phyloP scores from a whole-genome alignment of 1,140 invertebrate species.

The Hermetia illucens region DNA sequence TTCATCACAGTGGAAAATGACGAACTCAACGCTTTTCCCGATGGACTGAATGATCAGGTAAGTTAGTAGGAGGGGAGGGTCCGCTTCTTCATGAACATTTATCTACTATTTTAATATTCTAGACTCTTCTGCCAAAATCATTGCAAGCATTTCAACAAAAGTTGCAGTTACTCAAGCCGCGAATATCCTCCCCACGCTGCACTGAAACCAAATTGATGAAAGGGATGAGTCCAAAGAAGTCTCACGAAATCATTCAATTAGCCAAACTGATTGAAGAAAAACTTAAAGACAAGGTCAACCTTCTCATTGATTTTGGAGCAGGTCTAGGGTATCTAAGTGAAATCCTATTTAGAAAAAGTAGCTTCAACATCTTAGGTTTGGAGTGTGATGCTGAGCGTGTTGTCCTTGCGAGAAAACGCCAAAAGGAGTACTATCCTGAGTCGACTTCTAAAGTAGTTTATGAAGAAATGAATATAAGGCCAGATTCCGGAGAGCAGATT shows the following conservation, averaged over 20 bases:
- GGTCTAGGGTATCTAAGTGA: conserved; percentile 72
- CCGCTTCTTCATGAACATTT: background rate
- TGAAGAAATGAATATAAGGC: no score
- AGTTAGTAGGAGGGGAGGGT: background rate
- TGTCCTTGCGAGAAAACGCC: conserved; percentile 44
- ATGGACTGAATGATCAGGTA: background rate
- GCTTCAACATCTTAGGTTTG: conserved; percentile 54
- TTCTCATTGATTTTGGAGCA: conserved; percentile 68
- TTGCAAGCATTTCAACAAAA: conserved; percentile 3
- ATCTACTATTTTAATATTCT: no score
- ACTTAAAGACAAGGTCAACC: conserved; percentile 35
- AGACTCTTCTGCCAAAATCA: no score
- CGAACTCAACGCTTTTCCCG: conserved; percentile 22
- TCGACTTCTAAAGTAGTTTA: no score
- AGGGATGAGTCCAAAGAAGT: conserved; percentile 45
- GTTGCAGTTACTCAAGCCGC: no score
- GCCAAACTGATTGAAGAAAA: conserved; percentile 39
- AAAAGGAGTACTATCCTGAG: conserved; percentile 37
- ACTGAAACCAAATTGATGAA: conserved; percentile 18
- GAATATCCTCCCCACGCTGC: no score
- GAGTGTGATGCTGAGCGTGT: conserved; percentile 49
- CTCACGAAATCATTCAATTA: conserved; percentile 50
- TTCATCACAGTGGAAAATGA: conserved; percentile 31
- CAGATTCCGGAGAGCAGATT: no score
- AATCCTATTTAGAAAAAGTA: conserved; percentile 40